Percentiles rank a stretch among this genome's conserved stretches.
phyloP scores from a whole-genome alignment of 2,797 vertebrate species.

The Esox masquinongy region DNA sequence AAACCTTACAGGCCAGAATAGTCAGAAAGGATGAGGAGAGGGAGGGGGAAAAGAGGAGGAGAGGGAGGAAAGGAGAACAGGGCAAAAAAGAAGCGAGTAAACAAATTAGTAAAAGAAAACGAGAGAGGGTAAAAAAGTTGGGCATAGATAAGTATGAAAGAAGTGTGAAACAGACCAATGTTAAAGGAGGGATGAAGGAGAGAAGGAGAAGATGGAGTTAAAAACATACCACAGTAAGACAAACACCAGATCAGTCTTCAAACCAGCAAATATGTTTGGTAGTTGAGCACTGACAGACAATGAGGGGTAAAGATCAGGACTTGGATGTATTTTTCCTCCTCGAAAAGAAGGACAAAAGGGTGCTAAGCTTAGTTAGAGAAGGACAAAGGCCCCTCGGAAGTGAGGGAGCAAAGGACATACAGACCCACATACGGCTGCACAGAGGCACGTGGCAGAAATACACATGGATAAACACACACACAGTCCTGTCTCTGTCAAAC shows the following conservation, averaged over 20 bases:
- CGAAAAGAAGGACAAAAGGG: slow-evolving; percentile 47
- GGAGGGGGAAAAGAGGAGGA: background rate
- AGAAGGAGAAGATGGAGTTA: background rate
- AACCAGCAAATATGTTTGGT: background rate
- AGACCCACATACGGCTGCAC: slow-evolving; percentile 34
- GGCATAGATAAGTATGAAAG: background rate
- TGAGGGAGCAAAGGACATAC: slow-evolving; percentile 45
- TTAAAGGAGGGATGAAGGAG: no score
- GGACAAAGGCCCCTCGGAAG: slow-evolving; percentile 52
- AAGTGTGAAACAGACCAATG: background rate
- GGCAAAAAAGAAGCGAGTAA: background rate
- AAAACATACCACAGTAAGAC: background rate
- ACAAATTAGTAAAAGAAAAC: background rate
- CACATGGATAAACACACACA: slow-evolving; percentile 10
- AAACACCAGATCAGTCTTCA: background rate
- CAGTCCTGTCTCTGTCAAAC: background rate
- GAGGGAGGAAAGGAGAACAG: background rate
- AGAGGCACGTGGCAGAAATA: background rate
- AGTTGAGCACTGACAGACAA: background rate
- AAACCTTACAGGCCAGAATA: background rate
- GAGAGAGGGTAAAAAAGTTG: background rate
- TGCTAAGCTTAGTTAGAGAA: slow-evolving; percentile 58
- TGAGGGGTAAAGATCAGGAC: slow-evolving; percentile 14
- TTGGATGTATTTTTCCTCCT: slow-evolving; percentile 46
- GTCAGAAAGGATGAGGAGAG: background rate